These are phyloP conservation scores for Cariama cristata DNA, from an alignment of 2,113 vertebrate genomes.

Conservation along the genomic window DNA sequence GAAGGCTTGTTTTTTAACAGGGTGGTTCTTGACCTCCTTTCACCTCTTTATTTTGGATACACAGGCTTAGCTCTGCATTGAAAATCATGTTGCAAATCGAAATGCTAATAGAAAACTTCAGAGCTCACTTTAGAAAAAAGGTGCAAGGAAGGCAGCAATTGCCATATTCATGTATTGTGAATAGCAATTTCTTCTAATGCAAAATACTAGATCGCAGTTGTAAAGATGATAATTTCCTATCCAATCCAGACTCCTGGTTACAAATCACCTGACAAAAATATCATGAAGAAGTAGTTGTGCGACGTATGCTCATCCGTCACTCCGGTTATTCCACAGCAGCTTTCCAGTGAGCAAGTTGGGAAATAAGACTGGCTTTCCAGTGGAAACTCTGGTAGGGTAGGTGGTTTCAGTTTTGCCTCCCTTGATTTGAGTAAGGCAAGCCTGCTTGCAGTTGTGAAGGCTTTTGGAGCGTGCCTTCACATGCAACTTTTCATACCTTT, in stretches of 20 bases:
- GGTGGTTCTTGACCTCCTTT: background rate
- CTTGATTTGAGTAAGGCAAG: background rate
- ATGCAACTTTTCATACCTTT: background rate
- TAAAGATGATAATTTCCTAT: background rate
- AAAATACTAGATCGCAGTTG: background rate
- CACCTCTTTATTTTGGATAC: background rate
- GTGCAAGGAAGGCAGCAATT: background rate
- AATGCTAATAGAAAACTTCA: background rate
- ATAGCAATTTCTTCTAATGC: background rate
- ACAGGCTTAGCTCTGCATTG: background rate
- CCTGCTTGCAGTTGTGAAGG: constrained; percentile 3
- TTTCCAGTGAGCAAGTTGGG: constrained; percentile 17
- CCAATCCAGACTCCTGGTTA: constrained; percentile 26
- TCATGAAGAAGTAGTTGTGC: background rate
- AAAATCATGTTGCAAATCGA: background rate
- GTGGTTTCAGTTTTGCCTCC: constrained; percentile 49
- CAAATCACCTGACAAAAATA: constrained; percentile 52
- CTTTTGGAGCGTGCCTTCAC: constrained; percentile 21
- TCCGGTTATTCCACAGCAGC: constrained; percentile 36
- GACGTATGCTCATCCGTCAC: background rate
- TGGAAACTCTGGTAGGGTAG: constrained; percentile 52
- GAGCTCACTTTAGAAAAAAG: background rate
- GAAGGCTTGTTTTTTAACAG: background rate
- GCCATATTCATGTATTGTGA: background rate
- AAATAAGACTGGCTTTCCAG: constrained; percentile 22